A percentile compares a stretch with the other conserved stretches of the same genome.
These are phyloP conservation scores for Kuschelorhynchus macadamiae DNA, from an alignment of 2,888 invertebrate species.

Conservation along the genomic window DNA sequence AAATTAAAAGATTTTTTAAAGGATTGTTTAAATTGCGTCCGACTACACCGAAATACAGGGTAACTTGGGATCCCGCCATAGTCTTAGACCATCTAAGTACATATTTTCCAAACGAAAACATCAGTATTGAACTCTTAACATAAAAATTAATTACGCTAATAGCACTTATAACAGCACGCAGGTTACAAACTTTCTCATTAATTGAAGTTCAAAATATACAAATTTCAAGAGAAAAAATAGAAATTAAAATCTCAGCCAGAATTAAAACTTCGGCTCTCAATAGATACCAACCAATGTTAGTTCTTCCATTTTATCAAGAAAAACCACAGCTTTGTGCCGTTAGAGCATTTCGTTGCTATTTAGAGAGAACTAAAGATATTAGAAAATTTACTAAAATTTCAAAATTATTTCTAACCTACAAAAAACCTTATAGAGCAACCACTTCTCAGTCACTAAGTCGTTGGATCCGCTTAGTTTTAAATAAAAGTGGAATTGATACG, in stretches of 20 bases:
- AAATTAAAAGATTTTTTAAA: conserved; percentile 12
- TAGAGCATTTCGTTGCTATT: background rate
- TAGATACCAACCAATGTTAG: conserved; percentile 10
- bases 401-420: conserved; percentile 26
- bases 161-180: too few relatives aligned
- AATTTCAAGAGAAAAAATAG: too few relatives aligned
- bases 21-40: background rate
- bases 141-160: too few relatives aligned
- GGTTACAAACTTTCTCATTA: too few relatives aligned
- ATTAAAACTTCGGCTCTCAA: conserved; percentile 37
- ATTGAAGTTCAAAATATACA: too few relatives aligned
- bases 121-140: too few relatives aligned
- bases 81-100: too few relatives aligned
- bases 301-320: conserved; percentile 13
- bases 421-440: conserved; percentile 29
- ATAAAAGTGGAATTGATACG: conserved; percentile 26
- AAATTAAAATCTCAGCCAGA: too few relatives aligned
- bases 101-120: too few relatives aligned
- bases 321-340: conserved; percentile 17
- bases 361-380: conserved; percentile 3
- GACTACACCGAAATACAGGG: too few relatives aligned
- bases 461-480: conserved; percentile 23
- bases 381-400: background rate
- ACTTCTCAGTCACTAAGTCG: conserved; percentile 28
- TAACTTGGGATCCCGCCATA: too few relatives aligned